These are phyloP conservation scores for Bergia puertoricense DNA, from an alignment of 92 coral and sea anemone species.

Conservation along the genomic window DNA sequence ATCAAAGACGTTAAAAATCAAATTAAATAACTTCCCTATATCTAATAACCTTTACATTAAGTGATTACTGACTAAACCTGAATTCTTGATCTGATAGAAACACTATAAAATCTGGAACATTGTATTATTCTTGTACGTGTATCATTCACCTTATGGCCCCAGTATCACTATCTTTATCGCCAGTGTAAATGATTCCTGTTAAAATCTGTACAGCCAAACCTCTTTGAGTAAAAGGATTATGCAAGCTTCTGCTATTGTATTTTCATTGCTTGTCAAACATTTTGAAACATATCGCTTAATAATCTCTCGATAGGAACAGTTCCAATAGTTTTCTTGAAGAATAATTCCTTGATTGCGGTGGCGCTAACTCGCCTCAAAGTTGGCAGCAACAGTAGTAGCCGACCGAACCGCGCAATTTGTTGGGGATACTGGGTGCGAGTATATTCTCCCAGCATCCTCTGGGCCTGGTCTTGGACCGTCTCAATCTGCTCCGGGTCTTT, in stretches of 20 bases:
- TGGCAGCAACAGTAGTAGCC: slow-evolving; percentile 80
- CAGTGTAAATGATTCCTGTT: neutral
- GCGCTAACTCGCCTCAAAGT: slow-evolving; percentile 86
- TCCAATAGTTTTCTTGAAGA: slow-evolving; percentile 91
- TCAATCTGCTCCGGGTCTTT: slow-evolving; percentile 90
- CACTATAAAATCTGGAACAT: too few species aligned
- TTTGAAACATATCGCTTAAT: slow-evolving; percentile 85
- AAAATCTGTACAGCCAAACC: neutral
- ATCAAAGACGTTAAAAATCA: too few species aligned
- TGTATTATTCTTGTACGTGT: too few species aligned
- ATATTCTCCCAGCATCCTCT: slow-evolving; percentile 89
- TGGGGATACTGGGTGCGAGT: slow-evolving; percentile 78
- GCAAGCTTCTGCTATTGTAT: neutral
- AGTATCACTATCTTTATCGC: neutral
- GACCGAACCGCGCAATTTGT: slow-evolving; percentile 90
- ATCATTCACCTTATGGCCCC: neutral
- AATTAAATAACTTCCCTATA: too few species aligned
- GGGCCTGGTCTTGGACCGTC: slow-evolving; percentile 90
- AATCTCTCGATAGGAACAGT: slow-evolving; percentile 94
- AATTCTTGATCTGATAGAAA: neutral
- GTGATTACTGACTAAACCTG: neutral
- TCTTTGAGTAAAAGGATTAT: too few species aligned
- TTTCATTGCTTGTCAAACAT: slow-evolving; percentile 29
- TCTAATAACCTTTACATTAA: too few species aligned
- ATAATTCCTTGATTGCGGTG: slow-evolving; percentile 80